These are phyloP conservation scores for Kryptopterus vitreolus DNA, from an alignment of 2,797 vertebrate species.

Conservation along the genomic window DNA sequence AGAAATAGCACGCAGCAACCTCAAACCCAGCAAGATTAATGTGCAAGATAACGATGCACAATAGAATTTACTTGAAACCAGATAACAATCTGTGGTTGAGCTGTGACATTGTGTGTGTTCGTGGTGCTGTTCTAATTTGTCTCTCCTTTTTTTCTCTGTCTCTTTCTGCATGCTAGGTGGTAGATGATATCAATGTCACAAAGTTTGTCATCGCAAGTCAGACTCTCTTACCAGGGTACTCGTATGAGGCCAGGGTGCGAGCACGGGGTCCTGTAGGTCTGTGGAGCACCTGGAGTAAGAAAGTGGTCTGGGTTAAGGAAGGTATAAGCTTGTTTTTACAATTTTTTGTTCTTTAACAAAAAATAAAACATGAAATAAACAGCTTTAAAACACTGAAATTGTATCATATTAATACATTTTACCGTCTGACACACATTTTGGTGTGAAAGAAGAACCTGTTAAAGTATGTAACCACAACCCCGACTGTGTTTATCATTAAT, in stretches of 20 bases:
- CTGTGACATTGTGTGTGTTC: not conserved
- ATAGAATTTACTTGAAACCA: conserved; percentile 46
- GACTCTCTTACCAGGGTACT: conserved; percentile 49
- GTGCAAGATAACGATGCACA: conserved; percentile 37
- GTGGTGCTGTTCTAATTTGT: conserved; percentile 1
- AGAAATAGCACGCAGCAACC: conserved; percentile 18
- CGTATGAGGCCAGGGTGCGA: conserved; percentile 69
- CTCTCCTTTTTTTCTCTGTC: not conserved
- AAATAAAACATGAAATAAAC: not conserved
- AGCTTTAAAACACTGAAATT: not conserved
- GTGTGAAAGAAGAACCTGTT: not conserved
- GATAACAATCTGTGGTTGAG: conserved; percentile 39
- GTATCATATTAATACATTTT: too few species aligned
- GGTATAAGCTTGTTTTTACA: conserved; percentile 43
- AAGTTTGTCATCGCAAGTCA: conserved; percentile 53
- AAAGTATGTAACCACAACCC: not conserved
- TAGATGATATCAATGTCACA: conserved; percentile 42
- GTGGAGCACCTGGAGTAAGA: conserved; percentile 74
- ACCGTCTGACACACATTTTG: not conserved
- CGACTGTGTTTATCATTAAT: not conserved
- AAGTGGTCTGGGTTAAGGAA: conserved; percentile 62
- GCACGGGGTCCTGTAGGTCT: conserved; percentile 52
- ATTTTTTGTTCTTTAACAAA: not conserved
- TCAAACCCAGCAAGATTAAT: conserved; percentile 41
- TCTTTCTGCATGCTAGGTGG: conserved; percentile 52